These are phyloP conservation scores for Callyntrura sp. DNA, from an alignment of 2,888 invertebrate species.

Conservation along the genomic window DNA sequence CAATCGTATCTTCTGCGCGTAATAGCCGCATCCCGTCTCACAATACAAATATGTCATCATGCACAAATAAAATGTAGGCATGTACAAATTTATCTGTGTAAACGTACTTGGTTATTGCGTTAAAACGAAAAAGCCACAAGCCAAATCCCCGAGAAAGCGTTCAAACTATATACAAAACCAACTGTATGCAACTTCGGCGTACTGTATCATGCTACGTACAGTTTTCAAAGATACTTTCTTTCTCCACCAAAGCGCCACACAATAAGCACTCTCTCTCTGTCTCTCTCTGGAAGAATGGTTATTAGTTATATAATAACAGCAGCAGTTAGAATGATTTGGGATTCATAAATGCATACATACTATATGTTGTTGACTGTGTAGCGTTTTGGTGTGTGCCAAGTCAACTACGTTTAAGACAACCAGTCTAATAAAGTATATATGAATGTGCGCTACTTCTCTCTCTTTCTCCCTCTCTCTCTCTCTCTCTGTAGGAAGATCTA, in stretches of 20 bases:
- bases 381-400: constrained; percentile 65
- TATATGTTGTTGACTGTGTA: constrained; percentile 59
- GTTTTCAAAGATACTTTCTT: constrained; percentile 9
- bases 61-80: not conserved
- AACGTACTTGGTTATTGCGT: not conserved
- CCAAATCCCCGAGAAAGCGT: constrained; percentile 13
- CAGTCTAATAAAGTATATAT: not conserved
- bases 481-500: no score
- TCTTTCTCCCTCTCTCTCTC: not conserved
- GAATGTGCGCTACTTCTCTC: no score
- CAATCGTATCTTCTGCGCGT: not conserved
- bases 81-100: not conserved
- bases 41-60: constrained; percentile 21
- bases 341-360: constrained; percentile 45
- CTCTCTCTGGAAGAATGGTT: constrained; percentile 46
- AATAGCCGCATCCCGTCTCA: not conserved
- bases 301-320: constrained; percentile 56
- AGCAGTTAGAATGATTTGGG: constrained; percentile 61
- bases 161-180: not conserved
- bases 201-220: not conserved
- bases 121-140: not conserved
- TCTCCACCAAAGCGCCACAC: not conserved
- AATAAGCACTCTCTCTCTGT: not conserved
- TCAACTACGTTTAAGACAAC: constrained; percentile 18
- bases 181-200: not conserved